phyloP scores from a whole-genome alignment of 2,888 invertebrate species.

The Pachycephus smyrnensis region DNA sequence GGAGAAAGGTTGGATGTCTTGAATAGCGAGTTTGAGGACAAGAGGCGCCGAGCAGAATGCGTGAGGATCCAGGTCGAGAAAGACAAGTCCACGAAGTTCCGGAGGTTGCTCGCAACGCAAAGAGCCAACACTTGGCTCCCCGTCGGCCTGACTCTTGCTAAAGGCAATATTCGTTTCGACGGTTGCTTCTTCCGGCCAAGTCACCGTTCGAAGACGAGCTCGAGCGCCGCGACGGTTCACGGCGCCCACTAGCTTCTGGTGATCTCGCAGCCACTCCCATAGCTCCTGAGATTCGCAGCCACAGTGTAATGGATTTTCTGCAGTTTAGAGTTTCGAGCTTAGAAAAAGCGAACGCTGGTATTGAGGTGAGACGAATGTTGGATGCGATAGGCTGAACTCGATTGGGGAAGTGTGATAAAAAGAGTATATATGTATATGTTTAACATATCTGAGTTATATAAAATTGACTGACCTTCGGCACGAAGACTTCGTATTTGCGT shows the following conservation, averaged over 20 bases:
- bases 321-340: slow-evolving; percentile 28
- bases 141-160: slow-evolving; percentile 47
- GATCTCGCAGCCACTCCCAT: slow-evolving; percentile 93
- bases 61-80: slow-evolving; percentile 82
- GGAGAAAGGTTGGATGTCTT: slow-evolving; percentile 90
- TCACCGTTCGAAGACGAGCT: no score
- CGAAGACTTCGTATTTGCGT: slow-evolving; percentile 83
- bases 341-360: slow-evolving; percentile 15
- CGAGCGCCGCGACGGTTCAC: slow-evolving; percentile 64
- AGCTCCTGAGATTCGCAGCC: slow-evolving; percentile 91
- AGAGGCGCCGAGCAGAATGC: slow-evolving; percentile 88
- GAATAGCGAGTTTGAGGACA: slow-evolving; percentile 86
- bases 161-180: no score
- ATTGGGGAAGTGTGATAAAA: neutral
- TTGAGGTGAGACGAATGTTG: slow-evolving; percentile 30
- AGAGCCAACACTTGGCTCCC: slow-evolving; percentile 49
- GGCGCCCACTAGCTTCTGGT: slow-evolving; percentile 80
- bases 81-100: slow-evolving; percentile 79
- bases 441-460: neutral
- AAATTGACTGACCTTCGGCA: slow-evolving; percentile 77
- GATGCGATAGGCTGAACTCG: slow-evolving; percentile 4
- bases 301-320: slow-evolving; percentile 91
- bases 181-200: no score
- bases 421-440: no score
- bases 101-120: slow-evolving; percentile 87